Conservation (phyloP, 1,140 invertebrate species). For the Apis laboriosa region DNA sequence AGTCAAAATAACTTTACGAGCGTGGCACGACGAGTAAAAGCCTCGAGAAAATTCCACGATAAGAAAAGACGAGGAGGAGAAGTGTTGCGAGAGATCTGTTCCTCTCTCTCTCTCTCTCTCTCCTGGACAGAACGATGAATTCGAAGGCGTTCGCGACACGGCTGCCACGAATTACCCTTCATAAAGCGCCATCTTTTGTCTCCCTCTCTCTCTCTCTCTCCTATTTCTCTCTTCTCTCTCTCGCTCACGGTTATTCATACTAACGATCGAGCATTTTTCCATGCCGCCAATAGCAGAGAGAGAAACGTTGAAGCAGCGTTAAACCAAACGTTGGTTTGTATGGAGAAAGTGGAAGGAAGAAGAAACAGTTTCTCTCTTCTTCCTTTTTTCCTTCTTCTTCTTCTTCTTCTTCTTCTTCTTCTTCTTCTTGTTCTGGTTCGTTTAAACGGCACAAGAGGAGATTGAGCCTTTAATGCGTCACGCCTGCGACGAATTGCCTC, state of each 20-base stretch:
- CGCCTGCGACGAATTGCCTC: conserved; percentile 59
- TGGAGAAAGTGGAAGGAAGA: conserved; percentile 1
- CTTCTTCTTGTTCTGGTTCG: background rate
- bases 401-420: background rate
- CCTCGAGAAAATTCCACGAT: background rate
- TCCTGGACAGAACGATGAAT: background rate
- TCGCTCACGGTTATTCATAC: conserved; percentile 36
- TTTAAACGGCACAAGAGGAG: conserved; percentile 35
- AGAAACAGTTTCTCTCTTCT: conserved; percentile 10
- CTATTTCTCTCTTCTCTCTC: background rate
- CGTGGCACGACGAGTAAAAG: background rate
- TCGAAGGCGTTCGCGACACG: conserved; percentile 17
- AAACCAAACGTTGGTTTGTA: background rate
- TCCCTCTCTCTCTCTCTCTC: conserved; percentile 17
- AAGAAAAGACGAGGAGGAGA: background rate
- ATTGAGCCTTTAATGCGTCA: conserved; percentile 53
- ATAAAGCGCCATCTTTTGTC: conserved; percentile 29
- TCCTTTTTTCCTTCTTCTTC: background rate
- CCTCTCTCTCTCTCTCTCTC: background rate
- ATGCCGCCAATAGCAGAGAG: conserved; percentile 18
- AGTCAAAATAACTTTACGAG: conserved; percentile 69
- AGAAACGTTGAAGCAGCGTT: background rate
- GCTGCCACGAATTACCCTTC: conserved; percentile 60
- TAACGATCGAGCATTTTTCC: background rate
- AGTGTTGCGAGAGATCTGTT: background rate